Conservation (phyloP, 1,140 invertebrate genomes). For the Drosophila guanche region DNA sequence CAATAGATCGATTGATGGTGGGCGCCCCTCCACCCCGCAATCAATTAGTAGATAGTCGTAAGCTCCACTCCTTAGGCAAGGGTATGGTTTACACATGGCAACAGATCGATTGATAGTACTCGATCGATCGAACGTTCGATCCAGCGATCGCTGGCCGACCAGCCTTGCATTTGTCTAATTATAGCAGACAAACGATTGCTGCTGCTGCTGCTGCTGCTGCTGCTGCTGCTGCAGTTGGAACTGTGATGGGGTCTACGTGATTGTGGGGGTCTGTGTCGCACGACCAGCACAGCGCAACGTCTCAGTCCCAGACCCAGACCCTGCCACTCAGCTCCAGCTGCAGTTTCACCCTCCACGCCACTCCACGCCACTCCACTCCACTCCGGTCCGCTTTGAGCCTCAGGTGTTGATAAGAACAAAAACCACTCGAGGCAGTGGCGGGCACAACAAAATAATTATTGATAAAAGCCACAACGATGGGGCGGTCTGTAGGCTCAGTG, state of each 20-base stretch:
- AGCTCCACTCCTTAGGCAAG: conserved; percentile 47
- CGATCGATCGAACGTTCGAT: conserved; percentile 9
- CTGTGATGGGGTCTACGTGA: conserved; percentile 58
- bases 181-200: conserved; percentile 34
- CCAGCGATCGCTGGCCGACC: conserved; percentile 29
- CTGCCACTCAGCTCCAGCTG: conserved; percentile 8
- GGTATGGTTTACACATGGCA: conserved; percentile 71
- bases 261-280: conserved; percentile 75
- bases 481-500: not conserved
- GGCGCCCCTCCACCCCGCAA: conserved; percentile 27
- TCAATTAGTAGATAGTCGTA: conserved; percentile 57
- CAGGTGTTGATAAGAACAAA: conserved; percentile 65
- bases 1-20: conserved; percentile 51
- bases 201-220: too few species aligned
- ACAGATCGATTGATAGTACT: conserved; percentile 27
- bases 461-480: conserved; percentile 64
- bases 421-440: conserved; percentile 54
- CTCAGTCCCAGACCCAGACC: conserved; percentile 27
- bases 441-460: conserved; percentile 82
- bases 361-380: not conserved
- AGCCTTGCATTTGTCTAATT: conserved; percentile 64
- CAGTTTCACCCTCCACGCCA: not conserved
- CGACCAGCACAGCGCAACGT: conserved; percentile 35
- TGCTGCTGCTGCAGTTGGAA: too few species aligned
- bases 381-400: conserved; percentile 6